Percentiles rank a stretch among this genome's conserved stretches.
These are phyloP conservation scores for Smittia aterrima DNA, from an alignment of 2,888 invertebrate genomes.

Conservation along the genomic window DNA sequence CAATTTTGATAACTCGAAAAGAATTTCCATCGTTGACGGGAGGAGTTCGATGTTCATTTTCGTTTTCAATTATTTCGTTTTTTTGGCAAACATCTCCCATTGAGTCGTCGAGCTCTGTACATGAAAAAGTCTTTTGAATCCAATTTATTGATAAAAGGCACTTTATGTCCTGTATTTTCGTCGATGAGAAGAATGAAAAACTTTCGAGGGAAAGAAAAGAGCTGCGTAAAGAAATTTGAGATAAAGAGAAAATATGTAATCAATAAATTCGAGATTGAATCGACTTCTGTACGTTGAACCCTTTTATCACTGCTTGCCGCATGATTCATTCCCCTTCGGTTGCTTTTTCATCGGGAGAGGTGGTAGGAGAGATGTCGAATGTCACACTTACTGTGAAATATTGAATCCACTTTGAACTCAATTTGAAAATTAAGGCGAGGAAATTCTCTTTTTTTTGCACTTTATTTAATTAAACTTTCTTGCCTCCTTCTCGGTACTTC, in stretches of 20 bases:
- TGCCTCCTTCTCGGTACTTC: not conserved
- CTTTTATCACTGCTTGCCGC: slow-evolving; percentile 15
- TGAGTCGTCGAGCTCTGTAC: not conserved
- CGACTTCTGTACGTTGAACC: slow-evolving; percentile 23
- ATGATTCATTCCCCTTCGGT: slow-evolving; percentile 14
- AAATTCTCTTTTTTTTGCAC: slow-evolving; percentile 28
- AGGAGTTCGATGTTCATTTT: not conserved
- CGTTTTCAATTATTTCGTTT: slow-evolving; percentile 6
- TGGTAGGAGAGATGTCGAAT: slow-evolving; percentile 20
- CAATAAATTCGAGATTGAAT: slow-evolving; percentile 26
- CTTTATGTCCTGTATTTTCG: not conserved
- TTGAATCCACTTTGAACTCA: slow-evolving; percentile 38
- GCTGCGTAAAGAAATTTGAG: slow-evolving; percentile 23
- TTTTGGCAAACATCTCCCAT: not conserved
- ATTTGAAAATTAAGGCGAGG: slow-evolving; percentile 28
- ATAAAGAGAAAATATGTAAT: slow-evolving; percentile 22
- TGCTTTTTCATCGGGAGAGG: not conserved
- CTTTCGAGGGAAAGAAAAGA: slow-evolving; percentile 8
- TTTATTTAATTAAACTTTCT: slow-evolving; percentile 38
- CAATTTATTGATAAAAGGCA: slow-evolving; percentile 16
- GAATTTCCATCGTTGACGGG: not conserved
- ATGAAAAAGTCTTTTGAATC: slow-evolving; percentile 20
- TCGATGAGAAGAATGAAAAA: not conserved
- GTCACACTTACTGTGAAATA: slow-evolving; percentile 29
- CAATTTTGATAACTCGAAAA: not conserved